Evolutionary conservation across 2,888 invertebrate species (phyloP), one percentile per base, ranked within the genome.

Genomic region (Odontocolon sp.): DNA sequence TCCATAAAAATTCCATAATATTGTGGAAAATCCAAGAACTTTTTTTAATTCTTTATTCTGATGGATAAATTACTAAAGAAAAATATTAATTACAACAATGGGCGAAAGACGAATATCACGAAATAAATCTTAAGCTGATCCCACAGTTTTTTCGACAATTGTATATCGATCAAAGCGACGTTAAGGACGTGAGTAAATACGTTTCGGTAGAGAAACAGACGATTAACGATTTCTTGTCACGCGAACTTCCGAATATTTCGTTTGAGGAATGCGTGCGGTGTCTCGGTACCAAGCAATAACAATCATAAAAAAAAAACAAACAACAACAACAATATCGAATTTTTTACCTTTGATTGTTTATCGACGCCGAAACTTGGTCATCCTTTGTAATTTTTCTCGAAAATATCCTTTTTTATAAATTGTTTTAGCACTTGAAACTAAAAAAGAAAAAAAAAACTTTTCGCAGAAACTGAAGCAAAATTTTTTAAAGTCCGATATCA

Each of bases 211-310:
- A 64, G 59, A 67, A 54, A 70, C 38, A 16, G 68, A 40, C 59
- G 45, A 74, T 77, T 79, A 79, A 81, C 76, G 78, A 74, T 77
- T 59, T 45, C 59, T 77, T 63, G 79, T 78, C 81, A 79, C 79
- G 81, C 81, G 61, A 81, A 45, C 28, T 3, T n/a, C 38, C 66
- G 42, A 76, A 70, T 66, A 70, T 70, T 76, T 59, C 69, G 63
- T 66, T 61, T 42, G 50, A 26, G 28, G 59, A 31, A 57, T 63
- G 71, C 59, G 78, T 73, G 64, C 68, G 72, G 71, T 52, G 68
- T n/a, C n/a, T n/a, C 47, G 59, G 71, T 68, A 74, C 68, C 69
- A 59, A 67, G 69, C 76, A 54, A 73, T 64, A 42, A 56, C 52
- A 67, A 67, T 63, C 28, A 45, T 18, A n/a, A 54, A 11, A 54